phyloP scores from a whole-genome alignment of 2,113 vertebrate species.

The Zapus hudsonius region DNA sequence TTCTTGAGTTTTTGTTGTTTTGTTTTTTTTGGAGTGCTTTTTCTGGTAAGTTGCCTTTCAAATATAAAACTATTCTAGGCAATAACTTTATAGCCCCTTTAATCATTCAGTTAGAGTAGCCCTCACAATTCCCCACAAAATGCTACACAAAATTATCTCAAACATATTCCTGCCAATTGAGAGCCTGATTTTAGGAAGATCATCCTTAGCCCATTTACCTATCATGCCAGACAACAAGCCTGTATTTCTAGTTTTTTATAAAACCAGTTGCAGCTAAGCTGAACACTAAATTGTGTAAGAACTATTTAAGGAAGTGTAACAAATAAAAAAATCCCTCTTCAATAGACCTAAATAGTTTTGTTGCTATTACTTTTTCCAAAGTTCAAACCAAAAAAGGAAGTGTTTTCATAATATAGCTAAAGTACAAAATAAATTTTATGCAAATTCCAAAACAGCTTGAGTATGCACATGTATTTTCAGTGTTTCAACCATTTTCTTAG shows the following conservation, averaged over 20 bases:
- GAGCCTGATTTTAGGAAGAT: conserved; percentile 7
- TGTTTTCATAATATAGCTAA: not conserved
- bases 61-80: not conserved
- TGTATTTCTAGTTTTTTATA: not conserved
- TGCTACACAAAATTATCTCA: not conserved
- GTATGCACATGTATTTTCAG: not conserved
- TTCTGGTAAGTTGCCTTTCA: conserved; percentile 2
- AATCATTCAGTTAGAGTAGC: not conserved
- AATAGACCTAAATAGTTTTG: not conserved
- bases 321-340: not conserved
- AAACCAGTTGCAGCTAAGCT: not conserved
- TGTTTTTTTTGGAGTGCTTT: not conserved
- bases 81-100: not conserved
- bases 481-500: not conserved
- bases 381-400: not conserved
- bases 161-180: not conserved
- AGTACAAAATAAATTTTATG: not conserved
- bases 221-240: not conserved
- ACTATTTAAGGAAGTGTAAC: not conserved
- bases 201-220: not conserved
- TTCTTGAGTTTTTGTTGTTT: not conserved
- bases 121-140: conserved; percentile 30
- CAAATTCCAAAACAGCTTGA: not conserved
- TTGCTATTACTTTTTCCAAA: not conserved
- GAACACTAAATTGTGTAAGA: not conserved